Base-by-base conservation (phyloP, 1,140 invertebrate genomes). In the Anoplophora glabripennis region DNA sequence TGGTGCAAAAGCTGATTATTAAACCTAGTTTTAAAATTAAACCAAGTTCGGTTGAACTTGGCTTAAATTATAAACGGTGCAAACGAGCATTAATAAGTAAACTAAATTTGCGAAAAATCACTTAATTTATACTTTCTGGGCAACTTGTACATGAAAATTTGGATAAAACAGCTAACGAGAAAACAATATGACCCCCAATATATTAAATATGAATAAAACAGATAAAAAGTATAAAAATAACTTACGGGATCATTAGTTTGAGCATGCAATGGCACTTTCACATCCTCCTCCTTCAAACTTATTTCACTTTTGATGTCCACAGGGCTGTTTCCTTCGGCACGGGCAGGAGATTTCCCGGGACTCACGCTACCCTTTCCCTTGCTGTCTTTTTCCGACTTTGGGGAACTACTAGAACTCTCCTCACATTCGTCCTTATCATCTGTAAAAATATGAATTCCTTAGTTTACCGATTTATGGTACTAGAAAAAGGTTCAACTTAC, bases 401-500 rank as follows among this genome's bases (percentile, higher is more conserved):
- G 72, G 53, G 64, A 72, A 58, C 65, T 65, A 21, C 42, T 64
- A 4, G 72, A 66, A 58, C 72, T 74, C 15, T 76, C 65, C 57
- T 75, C 79, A 8, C 76, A 66, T 28, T 84, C 81, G 53, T 84
- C 81, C 57, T 83, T 82, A 1, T 82, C 80, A 63, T 83, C 81
- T 81, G 55, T 11, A 73, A 70, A 52, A 62, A 28, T n/a, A 21
- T 18, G 7, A 36, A 36, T 51, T n/a, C 5, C 15, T 11, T 51
- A 12, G 7, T 34, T 51, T 8, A 41, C 8, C 21, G 8, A 40
- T 10, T 17, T 46, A 12, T 15, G 1, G 21, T 18, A 17, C 3
- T 11, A 53, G 8, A 12, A 49, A 35, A 7, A 35, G 21, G 15
- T n/a, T n/a, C 55, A 47, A 60, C 78, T 80, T 72, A 90, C 87